Evolutionary conservation across 1,140 invertebrate genomes (phyloP), one percentile per base, ranked within the genome.

Genomic region (Heliconius eleuchia): DNA sequence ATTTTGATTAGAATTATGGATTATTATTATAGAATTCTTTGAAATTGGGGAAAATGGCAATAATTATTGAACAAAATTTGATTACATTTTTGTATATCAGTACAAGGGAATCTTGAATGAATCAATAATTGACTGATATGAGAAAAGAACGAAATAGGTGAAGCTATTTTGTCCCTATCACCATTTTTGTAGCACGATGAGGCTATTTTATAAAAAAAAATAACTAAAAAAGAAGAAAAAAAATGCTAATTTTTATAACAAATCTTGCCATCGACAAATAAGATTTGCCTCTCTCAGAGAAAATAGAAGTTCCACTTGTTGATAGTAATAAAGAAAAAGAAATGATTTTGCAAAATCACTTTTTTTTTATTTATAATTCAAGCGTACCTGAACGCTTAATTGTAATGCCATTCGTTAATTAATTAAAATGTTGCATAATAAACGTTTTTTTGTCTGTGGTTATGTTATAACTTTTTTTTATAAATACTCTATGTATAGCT

Each of bases 401-500:
- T 78, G 50, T 79, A 80, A 83, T 82, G 80, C 81, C 79, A 81
- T 84, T 84, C 79, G 80, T 84, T 84, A 70, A 73, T 79, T 75
- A 71, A 66, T 66, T 34, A 71, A 75, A 76, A 83, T 80, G 77
- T 79, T 83, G 78, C 78, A 66, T 66, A 74, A 71, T 80, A 52
- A 19, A 76, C 60, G 77, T 75, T 79, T 37, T 82, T 79, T 79
- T 83, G 42, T 84, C 76, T 80, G 42, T 75, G 71, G 57, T 74
- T 85, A 78, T 77, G 30, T 72, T 80, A 70, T 52, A 52, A 19
- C 50, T 19, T 76, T 66, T 71, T 80, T 73, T 42, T 76, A 75
- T 57, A 73, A 76, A 76, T 75, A 80, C 74, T 50, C 55, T 76
- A 80, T 80, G 76, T 76, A 76, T 37, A 50, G 52, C 42, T 76